Conservation (phyloP, 2,113 vertebrate species). For the Callochromis pleurospilus region DNA sequence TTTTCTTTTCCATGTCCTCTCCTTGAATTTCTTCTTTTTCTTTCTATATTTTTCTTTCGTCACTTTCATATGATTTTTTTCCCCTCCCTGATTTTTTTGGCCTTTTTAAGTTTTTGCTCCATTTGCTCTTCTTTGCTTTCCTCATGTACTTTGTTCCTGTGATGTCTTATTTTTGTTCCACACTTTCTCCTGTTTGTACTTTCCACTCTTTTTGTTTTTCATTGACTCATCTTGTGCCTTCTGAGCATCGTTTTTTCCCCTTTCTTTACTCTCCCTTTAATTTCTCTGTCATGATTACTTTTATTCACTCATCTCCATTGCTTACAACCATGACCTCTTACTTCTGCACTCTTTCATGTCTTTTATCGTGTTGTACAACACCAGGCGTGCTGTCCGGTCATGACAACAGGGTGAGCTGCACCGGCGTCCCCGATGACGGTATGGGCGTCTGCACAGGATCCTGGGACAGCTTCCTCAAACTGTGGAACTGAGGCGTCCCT, state of each 20-base stretch:
- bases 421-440: slow-evolving; percentile 89
- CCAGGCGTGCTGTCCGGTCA: slow-evolving; percentile 94
- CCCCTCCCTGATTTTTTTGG: background rate
- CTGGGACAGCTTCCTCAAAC: slow-evolving; percentile 96
- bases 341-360: background rate
- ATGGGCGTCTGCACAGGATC: slow-evolving; percentile 98
- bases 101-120: fast-evolving
- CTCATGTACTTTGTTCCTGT: fast-evolving
- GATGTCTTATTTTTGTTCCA: background rate
- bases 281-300: background rate
- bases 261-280: background rate
- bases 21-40: background rate
- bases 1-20: background rate
- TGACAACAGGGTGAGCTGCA: slow-evolving; percentile 98
- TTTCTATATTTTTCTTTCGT: background rate
- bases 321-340: fast-evolving
- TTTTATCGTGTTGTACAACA: background rate
- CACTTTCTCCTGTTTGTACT: background rate
- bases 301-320: background rate
- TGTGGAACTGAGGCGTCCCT: slow-evolving; percentile 70
- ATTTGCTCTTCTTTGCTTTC: background rate
- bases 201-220: background rate
- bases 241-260: background rate
- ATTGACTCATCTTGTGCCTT: fast-evolving
- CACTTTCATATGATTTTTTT: background rate